Percentiles rank a stretch among this genome's conserved stretches.
Evolutionary conservation across 2,113 vertebrate genomes (phyloP).

Genomic region (Perognathus longimembris): DNA sequence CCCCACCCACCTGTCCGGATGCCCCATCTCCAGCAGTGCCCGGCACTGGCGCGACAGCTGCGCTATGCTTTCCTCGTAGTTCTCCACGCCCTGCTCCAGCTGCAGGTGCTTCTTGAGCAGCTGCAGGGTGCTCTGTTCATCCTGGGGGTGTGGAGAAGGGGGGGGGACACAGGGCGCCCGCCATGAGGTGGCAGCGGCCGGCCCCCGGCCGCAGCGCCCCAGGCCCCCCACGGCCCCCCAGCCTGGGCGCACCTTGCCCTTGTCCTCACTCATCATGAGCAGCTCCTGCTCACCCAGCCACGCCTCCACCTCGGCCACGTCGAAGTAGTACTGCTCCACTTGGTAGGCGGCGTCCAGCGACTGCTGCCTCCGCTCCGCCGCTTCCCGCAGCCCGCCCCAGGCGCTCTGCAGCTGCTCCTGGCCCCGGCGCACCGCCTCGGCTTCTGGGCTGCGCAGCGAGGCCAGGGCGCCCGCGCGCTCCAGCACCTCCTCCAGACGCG

Average conservation of each 20-base stretch:
- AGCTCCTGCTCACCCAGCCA: constrained; percentile 97
- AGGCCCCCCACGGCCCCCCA: neutral
- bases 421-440: constrained; percentile 86
- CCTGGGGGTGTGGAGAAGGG: constrained; percentile 83
- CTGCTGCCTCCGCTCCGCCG: constrained; percentile 92
- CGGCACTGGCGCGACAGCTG: constrained; percentile 95
- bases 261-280: constrained; percentile 97
- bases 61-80: constrained; percentile 96
- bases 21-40: constrained; percentile 93
- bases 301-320: constrained; percentile 94
- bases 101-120: constrained; percentile 96
- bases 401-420: constrained; percentile 89
- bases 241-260: constrained; percentile 91
- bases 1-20: constrained; percentile 92
- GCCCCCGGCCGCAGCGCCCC: neutral
- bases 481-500: constrained; percentile 92
- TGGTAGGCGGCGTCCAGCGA: constrained; percentile 93
- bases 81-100: constrained; percentile 94
- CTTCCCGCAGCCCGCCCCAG: constrained; percentile 90
- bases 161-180: neutral
- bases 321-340: constrained; percentile 95
- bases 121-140: constrained; percentile 95
- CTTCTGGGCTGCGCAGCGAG: constrained; percentile 91
- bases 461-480: constrained; percentile 90
- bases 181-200: neutral